Conservation (phyloP, 2,888 invertebrate genomes). For the Digitonthophagus gazella region DNA sequence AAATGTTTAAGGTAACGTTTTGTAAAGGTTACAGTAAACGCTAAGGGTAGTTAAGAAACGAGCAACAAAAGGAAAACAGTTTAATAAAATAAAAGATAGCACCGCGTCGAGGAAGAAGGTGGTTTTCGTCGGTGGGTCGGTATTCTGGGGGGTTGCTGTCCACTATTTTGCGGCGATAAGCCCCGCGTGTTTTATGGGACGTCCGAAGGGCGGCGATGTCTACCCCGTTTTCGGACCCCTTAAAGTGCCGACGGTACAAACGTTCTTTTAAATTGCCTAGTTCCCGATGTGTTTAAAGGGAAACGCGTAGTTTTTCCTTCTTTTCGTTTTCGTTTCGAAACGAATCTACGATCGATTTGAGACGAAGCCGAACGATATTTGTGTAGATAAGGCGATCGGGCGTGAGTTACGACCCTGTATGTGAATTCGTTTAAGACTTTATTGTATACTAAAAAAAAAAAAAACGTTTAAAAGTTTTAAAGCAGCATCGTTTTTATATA, state of each 20-base stretch:
- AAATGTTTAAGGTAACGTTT: slow-evolving; percentile 1
- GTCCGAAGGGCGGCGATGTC: slow-evolving; percentile 12
- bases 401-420: background rate
- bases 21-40: background rate
- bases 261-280: background rate
- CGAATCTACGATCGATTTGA: background rate
- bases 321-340: background rate
- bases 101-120: background rate
- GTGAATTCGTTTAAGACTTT: background rate
- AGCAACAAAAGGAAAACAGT: slow-evolving; percentile 8
- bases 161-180: slow-evolving; percentile 18
- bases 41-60: slow-evolving; percentile 6
- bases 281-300: no score
- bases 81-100: slow-evolving; percentile 19
- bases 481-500: no score
- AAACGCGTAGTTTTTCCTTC: no score
- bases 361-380: background rate
- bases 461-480: no score
- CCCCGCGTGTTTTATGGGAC: slow-evolving; percentile 18
- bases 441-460: background rate
- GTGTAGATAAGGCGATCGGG: background rate
- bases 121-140: background rate
- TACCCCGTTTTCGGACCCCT: slow-evolving; percentile 5
- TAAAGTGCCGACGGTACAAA: background rate
- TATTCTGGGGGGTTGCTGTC: slow-evolving; percentile 4